Percentiles rank a stretch among this genome's conserved stretches.
Conservation (phyloP, 2,888 invertebrate species). For the Andrena trimmerana region DNA sequence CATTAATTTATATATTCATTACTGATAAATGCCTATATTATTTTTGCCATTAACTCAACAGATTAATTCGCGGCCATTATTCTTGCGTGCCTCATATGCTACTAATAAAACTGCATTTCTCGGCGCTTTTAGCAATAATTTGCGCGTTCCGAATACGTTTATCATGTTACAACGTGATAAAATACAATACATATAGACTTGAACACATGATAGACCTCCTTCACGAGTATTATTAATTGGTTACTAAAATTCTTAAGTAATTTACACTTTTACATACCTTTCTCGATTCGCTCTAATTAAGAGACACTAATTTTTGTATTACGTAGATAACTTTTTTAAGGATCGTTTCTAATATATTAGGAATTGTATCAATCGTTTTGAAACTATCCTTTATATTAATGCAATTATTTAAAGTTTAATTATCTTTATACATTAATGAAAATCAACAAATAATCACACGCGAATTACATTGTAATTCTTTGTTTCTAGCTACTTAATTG, state of each 20-base stretch:
- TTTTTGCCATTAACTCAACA: neutral
- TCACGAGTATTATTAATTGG: slow-evolving; percentile 14
- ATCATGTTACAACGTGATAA: slow-evolving; percentile 44
- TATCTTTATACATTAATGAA: no score
- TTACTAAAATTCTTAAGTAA: slow-evolving; percentile 16
- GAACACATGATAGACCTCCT: slow-evolving; percentile 28
- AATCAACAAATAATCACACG: neutral
- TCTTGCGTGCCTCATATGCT: neutral
- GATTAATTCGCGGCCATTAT: neutral
- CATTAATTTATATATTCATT: neutral
- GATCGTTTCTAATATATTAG: neutral
- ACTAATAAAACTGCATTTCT: slow-evolving; percentile 35
- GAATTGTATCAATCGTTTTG: no score
- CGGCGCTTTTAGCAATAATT: slow-evolving; percentile 41
- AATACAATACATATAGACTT: slow-evolving; percentile 18
- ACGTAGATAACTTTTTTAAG: neutral
- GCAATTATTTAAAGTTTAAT: no score
- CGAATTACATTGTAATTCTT: neutral
- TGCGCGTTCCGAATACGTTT: slow-evolving; percentile 53
- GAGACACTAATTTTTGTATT: no score
- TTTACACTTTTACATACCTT: neutral
- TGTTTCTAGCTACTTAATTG: neutral
- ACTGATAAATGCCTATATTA: neutral
- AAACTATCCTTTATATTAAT: no score
- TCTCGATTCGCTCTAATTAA: neutral